Conservation (phyloP, 2,888 invertebrate species). For the Linyphia triangularis region DNA sequence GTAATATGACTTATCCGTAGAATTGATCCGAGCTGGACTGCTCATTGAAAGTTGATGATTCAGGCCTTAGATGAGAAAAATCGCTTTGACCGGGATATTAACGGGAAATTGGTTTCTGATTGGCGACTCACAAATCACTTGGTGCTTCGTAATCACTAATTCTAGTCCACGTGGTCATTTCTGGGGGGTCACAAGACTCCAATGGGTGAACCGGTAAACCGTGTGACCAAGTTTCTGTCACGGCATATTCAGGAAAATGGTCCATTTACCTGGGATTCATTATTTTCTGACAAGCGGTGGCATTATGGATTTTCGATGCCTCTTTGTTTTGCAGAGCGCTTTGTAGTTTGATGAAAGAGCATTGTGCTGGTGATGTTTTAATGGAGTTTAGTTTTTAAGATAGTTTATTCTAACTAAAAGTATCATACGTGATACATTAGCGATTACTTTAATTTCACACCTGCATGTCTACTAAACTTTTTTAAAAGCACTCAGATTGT, state of each 20-base stretch:
- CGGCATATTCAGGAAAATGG: constrained; percentile 28
- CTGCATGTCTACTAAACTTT: no score
- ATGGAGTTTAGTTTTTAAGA: no score
- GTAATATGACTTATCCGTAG: no score
- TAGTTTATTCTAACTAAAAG: no score
- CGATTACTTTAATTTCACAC: no score
- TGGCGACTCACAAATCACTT: constrained; percentile 60
- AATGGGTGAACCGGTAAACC: constrained; percentile 1
- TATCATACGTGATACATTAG: no score
- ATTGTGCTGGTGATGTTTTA: no score
- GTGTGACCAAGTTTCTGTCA: constrained; percentile 30
- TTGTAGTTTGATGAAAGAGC: neutral
- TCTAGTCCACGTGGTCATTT: constrained; percentile 17
- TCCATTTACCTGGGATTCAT: constrained; percentile 27
- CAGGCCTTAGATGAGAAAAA: constrained; percentile 53
- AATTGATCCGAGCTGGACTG: neutral
- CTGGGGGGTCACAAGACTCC: neutral
- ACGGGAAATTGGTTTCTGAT: constrained; percentile 71
- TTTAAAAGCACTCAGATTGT: no score
- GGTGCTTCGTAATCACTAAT: constrained; percentile 63
- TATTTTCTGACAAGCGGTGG: constrained; percentile 4
- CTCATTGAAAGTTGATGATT: constrained; percentile 35
- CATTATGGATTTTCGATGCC: constrained; percentile 16
- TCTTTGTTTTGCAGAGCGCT: neutral
- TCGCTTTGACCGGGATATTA: constrained; percentile 59